Evolutionary conservation across 1,140 invertebrate genomes (phyloP).

Genomic region (Polyergus mexicanus): DNA sequence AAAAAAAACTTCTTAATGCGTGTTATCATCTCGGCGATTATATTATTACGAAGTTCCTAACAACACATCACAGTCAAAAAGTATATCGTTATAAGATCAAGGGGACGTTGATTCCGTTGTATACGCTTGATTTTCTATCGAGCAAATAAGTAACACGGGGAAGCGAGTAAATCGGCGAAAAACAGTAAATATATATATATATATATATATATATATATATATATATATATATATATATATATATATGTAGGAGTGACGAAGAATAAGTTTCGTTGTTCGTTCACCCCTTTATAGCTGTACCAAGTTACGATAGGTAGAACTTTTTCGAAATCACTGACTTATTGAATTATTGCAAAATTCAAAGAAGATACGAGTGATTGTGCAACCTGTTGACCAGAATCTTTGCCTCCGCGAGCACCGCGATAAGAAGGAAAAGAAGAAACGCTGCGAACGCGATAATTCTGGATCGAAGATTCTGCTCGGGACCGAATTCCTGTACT

Average conservation of each 20-base stretch:
- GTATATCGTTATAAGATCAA: conserved; percentile 67
- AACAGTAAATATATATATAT: neutral
- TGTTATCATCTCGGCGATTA: conserved; percentile 50
- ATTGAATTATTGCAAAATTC: neutral
- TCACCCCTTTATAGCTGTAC: neutral
- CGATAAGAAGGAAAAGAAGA: neutral
- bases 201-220: neutral
- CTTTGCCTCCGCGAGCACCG: neutral
- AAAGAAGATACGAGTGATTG: neutral
- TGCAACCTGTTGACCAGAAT: conserved; percentile 8
- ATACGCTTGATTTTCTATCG: conserved; percentile 6
- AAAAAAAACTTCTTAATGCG: conserved; percentile 10
- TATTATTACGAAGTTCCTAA: conserved; percentile 69
- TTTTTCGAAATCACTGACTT: neutral
- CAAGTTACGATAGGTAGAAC: neutral
- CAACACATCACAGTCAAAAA: conserved; percentile 79
- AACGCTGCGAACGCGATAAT: neutral
- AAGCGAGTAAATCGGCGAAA: conserved; percentile 25
- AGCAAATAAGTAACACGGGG: neutral
- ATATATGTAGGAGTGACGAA: neutral
- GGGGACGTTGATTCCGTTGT: conserved; percentile 25
- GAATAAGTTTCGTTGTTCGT: conserved; percentile 25
- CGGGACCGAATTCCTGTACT: neutral
- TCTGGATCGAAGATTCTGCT: neutral
- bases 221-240: neutral